These are phyloP conservation scores for Penaeus vannamei DNA, from an alignment of 1,140 invertebrate species.

Conservation along the genomic window DNA sequence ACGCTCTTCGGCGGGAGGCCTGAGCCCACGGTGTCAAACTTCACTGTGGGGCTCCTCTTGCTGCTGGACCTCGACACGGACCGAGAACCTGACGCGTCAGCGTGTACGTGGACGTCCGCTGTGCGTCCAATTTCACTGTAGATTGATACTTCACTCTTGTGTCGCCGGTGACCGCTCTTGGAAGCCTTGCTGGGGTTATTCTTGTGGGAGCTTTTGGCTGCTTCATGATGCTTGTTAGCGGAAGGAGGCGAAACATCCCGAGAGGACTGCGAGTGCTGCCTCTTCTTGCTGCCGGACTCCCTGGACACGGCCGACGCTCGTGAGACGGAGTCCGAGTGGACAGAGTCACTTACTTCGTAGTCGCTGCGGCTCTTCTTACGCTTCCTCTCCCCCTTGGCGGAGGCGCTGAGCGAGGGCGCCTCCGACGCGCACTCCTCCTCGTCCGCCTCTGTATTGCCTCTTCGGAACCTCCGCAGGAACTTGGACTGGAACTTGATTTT, in stretches of 20 bases:
- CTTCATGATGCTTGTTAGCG: neutral
- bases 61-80: neutral
- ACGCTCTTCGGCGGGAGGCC: slow-evolving; percentile 55
- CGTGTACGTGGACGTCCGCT: slow-evolving; percentile 44
- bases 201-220: slow-evolving; percentile 42
- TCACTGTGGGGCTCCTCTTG: slow-evolving; percentile 56
- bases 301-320: slow-evolving; percentile 51
- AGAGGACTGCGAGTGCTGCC: slow-evolving; percentile 28
- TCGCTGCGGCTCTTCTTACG: slow-evolving; percentile 45
- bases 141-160: slow-evolving; percentile 56
- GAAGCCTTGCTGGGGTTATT: slow-evolving; percentile 36
- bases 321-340: slow-evolving; percentile 45
- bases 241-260: slow-evolving; percentile 21
- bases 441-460: slow-evolving; percentile 19
- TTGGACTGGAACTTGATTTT: slow-evolving; percentile 75
- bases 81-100: slow-evolving; percentile 16
- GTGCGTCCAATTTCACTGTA: slow-evolving; percentile 53
- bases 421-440: slow-evolving; percentile 26
- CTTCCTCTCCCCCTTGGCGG: slow-evolving; percentile 36
- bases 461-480: slow-evolving; percentile 72
- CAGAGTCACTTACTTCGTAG: slow-evolving; percentile 48
- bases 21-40: slow-evolving; percentile 57
- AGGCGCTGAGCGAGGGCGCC: neutral
- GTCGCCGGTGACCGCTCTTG: slow-evolving; percentile 46
- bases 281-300: slow-evolving; percentile 47